These are phyloP conservation scores for Cepaea nemoralis DNA, from an alignment of 1,140 invertebrate species.

Conservation along the genomic window DNA sequence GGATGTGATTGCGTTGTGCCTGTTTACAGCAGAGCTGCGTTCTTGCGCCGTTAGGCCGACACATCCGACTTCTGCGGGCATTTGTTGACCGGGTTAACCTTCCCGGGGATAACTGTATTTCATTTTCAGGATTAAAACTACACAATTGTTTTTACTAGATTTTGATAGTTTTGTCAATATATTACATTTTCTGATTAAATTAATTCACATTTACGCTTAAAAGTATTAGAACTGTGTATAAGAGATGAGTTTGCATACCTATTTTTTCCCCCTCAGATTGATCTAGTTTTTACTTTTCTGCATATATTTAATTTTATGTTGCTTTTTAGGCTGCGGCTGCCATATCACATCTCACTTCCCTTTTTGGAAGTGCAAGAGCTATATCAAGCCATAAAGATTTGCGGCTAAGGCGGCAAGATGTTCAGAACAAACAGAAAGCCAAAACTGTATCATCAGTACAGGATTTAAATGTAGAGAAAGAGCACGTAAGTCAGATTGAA, in stretches of 20 bases:
- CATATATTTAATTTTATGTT: no score
- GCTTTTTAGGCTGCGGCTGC: slow-evolving; percentile 45
- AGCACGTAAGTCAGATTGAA: not conserved
- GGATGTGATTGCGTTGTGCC: no score
- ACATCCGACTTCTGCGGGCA: no score
- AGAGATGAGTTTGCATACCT: not conserved
- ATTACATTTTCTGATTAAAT: not conserved
- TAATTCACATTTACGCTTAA: not conserved
- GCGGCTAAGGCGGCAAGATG: not conserved
- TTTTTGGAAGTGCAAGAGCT: not conserved
- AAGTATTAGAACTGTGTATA: not conserved
- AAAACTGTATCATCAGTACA: not conserved
- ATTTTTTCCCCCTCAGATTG: no score
- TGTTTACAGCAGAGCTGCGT: no score
- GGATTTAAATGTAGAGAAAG: not conserved
- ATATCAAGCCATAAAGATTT: slow-evolving; percentile 26
- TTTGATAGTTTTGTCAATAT: not conserved
- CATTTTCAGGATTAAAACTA: not conserved
- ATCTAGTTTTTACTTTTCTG: no score
- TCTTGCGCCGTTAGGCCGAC: no score
- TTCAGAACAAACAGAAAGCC: not conserved
- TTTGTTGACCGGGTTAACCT: no score
- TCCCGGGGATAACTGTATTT: no score
- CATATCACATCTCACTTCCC: slow-evolving; percentile 45
- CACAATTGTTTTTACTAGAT: not conserved